Evolutionary conservation across 2,888 invertebrate genomes (phyloP).

Genomic region (Heliconius ethilla): DNA sequence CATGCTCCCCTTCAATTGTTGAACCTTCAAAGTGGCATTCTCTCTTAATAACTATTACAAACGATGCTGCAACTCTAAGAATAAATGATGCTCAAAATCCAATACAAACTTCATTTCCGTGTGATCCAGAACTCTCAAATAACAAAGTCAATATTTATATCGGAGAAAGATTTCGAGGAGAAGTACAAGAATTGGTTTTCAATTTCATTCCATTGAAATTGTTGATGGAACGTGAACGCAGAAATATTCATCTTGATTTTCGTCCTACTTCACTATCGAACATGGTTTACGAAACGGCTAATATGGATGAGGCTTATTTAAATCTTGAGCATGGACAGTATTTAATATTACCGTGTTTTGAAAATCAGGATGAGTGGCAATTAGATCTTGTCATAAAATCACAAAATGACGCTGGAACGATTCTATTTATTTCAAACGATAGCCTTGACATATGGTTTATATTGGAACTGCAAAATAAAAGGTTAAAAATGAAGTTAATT

Average conservation of each 20-base stretch:
- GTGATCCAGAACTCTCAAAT: slow-evolving; percentile 68
- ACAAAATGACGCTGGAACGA: slow-evolving; percentile 62
- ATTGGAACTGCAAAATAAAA: slow-evolving; percentile 64
- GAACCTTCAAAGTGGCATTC: slow-evolving; percentile 75
- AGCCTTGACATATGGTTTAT: slow-evolving; percentile 59
- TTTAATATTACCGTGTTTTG: slow-evolving; percentile 69
- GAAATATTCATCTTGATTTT: slow-evolving; percentile 49
- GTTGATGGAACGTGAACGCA: slow-evolving; percentile 51
- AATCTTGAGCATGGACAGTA: slow-evolving; percentile 63
- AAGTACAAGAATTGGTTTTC: slow-evolving; percentile 71
- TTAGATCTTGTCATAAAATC: slow-evolving; percentile 68
- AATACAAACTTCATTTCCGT: slow-evolving; percentile 62
- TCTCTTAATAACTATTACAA: slow-evolving; percentile 66
- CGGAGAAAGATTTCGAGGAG: slow-evolving; percentile 73
- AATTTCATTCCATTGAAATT: slow-evolving; percentile 72
- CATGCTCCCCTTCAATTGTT: slow-evolving; percentile 60
- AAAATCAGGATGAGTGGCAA: slow-evolving; percentile 63
- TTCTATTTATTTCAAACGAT: slow-evolving; percentile 64
- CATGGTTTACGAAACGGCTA: slow-evolving; percentile 69
- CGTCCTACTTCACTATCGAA: slow-evolving; percentile 63
- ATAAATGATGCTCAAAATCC: slow-evolving; percentile 64
- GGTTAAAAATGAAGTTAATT: slow-evolving; percentile 65
- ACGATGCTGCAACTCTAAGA: slow-evolving; percentile 63
- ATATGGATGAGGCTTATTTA: slow-evolving; percentile 67
- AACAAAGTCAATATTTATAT: slow-evolving; percentile 65